Base-by-base conservation (phyloP, 2,113 vertebrate genomes). In the Carassius carassius region DNA sequence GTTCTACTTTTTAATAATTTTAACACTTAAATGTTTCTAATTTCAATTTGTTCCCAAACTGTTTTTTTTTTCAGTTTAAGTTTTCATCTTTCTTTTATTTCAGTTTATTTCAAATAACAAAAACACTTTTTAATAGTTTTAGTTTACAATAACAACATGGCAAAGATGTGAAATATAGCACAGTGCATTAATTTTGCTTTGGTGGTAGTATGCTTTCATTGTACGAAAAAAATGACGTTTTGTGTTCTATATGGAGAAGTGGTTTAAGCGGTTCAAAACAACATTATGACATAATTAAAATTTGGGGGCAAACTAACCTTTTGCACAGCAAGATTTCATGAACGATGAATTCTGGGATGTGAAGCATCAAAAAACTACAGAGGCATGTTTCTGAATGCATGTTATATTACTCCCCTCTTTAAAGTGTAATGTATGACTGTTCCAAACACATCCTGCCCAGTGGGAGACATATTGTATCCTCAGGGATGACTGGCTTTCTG, bases 361-460 rank as follows among this genome's bases (percentile, higher is more conserved):
- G 65, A 69, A 69, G 17, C 67, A 70, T 41, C 67, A 70, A 37
- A 21, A 37, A 70, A 70, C 16, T 41, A 70, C 35, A 12, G 35
- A 72, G 69, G 44, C 51, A 19, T 77, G 9, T 41, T 81, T 81
- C 78, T 25, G 9, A 51, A 67, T 67, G 13, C 49, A 56, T 41
- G 35, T 67, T 70, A 41, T 49, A 81, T 51, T 72, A 32, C 65
- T 37, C 5, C 1, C 65, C 65, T 82, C 17, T 72, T 72, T 58
- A 54, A 82, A 13, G 8, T 51, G n/a, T 49, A 23, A 69, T 69
- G 10, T 21, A 37, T 72, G 49, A 56, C 13, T 70, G 65, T 56
- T 58, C 29, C 67, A 58, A 82, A 58, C 41, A 85, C 63, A 79
- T 69, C 41, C 6, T 37, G 37, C 62, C 60, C 32, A 58, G 47